Percentiles rank a stretch among this genome's conserved stretches.
Evolutionary conservation across 2,888 invertebrate genomes (phyloP).

Genomic region (Dendrolimus houi): DNA sequence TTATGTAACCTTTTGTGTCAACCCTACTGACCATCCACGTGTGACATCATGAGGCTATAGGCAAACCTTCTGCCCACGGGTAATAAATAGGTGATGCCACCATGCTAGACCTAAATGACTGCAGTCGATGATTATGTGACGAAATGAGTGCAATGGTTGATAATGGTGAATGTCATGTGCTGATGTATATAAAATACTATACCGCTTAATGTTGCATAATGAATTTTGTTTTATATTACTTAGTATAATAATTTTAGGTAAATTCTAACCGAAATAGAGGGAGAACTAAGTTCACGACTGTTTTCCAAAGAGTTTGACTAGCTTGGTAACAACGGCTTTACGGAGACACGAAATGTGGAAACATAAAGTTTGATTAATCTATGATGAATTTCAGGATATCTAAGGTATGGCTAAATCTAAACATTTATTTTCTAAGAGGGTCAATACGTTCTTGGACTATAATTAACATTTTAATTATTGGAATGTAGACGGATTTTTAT

Average conservation of each 20-base stretch:
- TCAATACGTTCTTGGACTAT: slow-evolving; percentile 14
- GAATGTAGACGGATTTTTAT: slow-evolving; percentile 7
- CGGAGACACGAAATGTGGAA: too few species aligned
- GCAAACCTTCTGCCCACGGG: too few species aligned
- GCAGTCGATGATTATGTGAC: slow-evolving; percentile 58
- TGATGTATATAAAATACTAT: slow-evolving; percentile 36
- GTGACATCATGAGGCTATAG: too few species aligned
- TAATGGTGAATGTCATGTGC: slow-evolving; percentile 63
- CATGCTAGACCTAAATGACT: slow-evolving; percentile 67
- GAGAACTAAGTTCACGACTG: too few species aligned
- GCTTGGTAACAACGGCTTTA: too few species aligned
- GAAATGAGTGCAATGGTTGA: slow-evolving; percentile 68
- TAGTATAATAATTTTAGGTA: background rate
- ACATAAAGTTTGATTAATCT: too few species aligned
- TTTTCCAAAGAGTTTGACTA: too few species aligned
- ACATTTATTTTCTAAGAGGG: slow-evolving; percentile 1
- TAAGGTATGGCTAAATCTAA: background rate
- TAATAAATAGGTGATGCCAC: slow-evolving; percentile 69
- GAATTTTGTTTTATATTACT: background rate
- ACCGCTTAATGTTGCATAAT: slow-evolving; percentile 17
- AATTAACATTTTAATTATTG: slow-evolving; percentile 4
- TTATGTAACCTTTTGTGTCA: too few species aligned
- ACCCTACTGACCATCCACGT: too few species aligned
- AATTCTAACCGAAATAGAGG: too few species aligned
- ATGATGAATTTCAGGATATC: too few species aligned